These are phyloP conservation scores for Xiphorhynchus elegans DNA, from an alignment of 2,113 vertebrate species.

Conservation along the genomic window DNA sequence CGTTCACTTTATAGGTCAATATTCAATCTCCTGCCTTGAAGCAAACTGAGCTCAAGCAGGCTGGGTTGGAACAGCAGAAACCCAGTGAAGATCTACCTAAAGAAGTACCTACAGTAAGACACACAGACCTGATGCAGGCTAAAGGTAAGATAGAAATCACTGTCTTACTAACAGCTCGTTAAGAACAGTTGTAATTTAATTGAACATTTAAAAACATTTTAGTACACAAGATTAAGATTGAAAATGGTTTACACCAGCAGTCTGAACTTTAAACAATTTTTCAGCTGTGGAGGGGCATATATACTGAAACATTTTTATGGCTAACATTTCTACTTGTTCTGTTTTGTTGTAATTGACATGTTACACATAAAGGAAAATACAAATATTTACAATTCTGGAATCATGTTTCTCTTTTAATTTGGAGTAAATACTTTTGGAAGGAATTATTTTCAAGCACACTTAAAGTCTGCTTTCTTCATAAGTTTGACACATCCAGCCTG, in stretches of 20 bases:
- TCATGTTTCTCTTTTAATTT: neutral
- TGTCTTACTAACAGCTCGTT: neutral
- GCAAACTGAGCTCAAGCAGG: neutral
- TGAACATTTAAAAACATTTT: neutral
- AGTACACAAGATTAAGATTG: neutral
- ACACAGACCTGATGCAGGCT: neutral
- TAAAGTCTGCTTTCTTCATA: neutral
- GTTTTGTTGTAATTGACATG: neutral
- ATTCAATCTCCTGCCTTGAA: neutral
- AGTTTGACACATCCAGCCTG: neutral
- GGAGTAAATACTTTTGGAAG: neutral
- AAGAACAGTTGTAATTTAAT: neutral
- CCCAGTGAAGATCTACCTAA: neutral
- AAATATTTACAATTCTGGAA: neutral
- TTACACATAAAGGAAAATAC: neutral
- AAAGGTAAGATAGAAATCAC: conserved; percentile 36
- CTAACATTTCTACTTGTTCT: neutral
- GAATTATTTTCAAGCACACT: neutral
- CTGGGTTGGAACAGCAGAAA: neutral
- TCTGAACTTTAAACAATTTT: neutral
- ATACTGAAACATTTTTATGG: neutral
- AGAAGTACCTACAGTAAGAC: neutral
- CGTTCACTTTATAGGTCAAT: neutral
- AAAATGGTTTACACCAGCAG: neutral
- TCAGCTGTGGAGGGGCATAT: neutral